Evolutionary conservation across 2,797 vertebrate genomes (phyloP).

Genomic region (Crocidura indochinensis): DNA sequence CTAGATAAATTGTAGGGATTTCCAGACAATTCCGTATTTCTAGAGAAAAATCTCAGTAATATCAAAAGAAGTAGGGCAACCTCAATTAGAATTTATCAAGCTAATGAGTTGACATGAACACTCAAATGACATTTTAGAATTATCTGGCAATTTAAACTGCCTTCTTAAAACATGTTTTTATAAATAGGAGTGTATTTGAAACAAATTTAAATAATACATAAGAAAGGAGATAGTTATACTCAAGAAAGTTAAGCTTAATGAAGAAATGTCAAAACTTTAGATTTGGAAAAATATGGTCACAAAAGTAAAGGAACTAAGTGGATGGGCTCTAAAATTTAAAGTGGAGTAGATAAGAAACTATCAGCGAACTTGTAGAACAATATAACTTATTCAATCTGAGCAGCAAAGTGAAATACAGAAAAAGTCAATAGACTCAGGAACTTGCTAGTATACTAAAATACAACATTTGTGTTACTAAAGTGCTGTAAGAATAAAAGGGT

Average conservation of each 20-base stretch:
- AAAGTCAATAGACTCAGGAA: not conserved
- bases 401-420: slow-evolving; percentile 11
- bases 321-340: not conserved
- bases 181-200: not conserved
- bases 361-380: slow-evolving; percentile 32
- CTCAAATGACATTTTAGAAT: not conserved
- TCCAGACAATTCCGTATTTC: not conserved
- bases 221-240: slow-evolving; percentile 27
- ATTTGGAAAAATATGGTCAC: slow-evolving; percentile 14
- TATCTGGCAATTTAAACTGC: not conserved
- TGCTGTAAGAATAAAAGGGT: no score
- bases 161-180: not conserved
- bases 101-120: not conserved
- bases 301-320: not conserved
- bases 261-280: not conserved
- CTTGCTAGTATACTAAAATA: not conserved
- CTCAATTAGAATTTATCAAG: not conserved
- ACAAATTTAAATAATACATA: not conserved
- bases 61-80: not conserved
- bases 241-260: slow-evolving; percentile 10
- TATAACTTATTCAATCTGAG: slow-evolving; percentile 10
- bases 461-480: no score
- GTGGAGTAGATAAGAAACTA: not conserved
- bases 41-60: not conserved
- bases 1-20: slow-evolving; percentile 1